Evolutionary conservation across 2,888 invertebrate genomes (phyloP), one percentile per base, ranked within the genome.

Genomic region (Microlaimidae sp.): DNA sequence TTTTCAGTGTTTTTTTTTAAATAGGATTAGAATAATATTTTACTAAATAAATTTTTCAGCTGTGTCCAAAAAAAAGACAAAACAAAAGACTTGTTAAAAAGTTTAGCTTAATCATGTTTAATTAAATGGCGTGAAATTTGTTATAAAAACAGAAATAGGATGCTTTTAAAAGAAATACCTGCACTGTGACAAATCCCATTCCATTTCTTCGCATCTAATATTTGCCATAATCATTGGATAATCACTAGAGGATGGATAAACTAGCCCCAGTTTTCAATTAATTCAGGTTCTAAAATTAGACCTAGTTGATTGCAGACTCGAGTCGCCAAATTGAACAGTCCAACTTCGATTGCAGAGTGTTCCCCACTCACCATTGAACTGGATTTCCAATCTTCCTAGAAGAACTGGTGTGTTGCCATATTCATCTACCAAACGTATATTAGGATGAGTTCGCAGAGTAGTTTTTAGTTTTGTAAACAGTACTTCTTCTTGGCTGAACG

Each of bases 321-420:
- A 0, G 90, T 86, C 0, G 97, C 90, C n/a, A 66, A 88, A 83
- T 43, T 81, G 77, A 23, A 86, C 81, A 45, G 82, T 89, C 92
- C 95, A 97, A 46, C 84, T 85, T 69, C 95, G 87, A 72, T 86
- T 86, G 69, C 97, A 97, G 1, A 97, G 86, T 0, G 93, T 93
- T 32, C 95, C 95, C 95, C 95, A 95, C 69, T 81, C 80, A 1
- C 82, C 82, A 56, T 83, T 80, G 7, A 92, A 75, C 64, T 81
- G 79, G 0, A 93, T 79, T 74, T 81, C 74, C 23, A 75, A 62
- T n/a, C 92, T 78, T 1, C 97, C 97, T 75, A 90, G 89, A 40
- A 60, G 57, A 17, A 64, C 64, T 25, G 59, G 58, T 45, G 61
- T 63, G 40, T 61, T 63, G n/a, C 63, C 65, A 47, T 64, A 64